These are phyloP conservation scores for Azorinus chamasolen DNA, from an alignment of 2,888 invertebrate species.

Conservation along the genomic window DNA sequence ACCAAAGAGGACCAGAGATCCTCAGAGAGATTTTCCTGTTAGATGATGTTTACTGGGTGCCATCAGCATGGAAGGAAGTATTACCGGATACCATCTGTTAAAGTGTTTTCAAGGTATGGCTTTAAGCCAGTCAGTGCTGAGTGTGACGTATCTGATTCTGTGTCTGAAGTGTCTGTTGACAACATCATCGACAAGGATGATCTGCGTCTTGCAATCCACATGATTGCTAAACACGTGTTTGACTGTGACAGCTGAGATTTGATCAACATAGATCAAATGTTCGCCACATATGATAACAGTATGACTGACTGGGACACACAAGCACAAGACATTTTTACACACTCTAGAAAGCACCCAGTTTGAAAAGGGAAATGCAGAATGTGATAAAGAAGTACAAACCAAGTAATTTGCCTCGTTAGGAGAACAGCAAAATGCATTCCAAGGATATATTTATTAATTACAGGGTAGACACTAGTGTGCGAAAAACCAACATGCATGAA, in stretches of 20 bases:
- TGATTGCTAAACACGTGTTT: slow-evolving; percentile 24
- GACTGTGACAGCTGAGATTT: slow-evolving; percentile 14
- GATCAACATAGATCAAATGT: slow-evolving; percentile 5
- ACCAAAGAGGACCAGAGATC: slow-evolving; percentile 16
- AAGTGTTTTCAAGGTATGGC: slow-evolving; percentile 18
- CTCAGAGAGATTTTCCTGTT: slow-evolving; percentile 21
- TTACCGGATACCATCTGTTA: background rate
- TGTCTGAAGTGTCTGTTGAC: too few species aligned
- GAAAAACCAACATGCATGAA: slow-evolving; percentile 17
- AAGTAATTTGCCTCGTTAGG: background rate
- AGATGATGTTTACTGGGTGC: slow-evolving; percentile 45
- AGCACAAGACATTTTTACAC: slow-evolving; percentile 6
- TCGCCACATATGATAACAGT: slow-evolving; percentile 30
- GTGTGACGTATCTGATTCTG: too few species aligned
- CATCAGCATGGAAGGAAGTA: slow-evolving; percentile 5
- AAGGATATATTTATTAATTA: slow-evolving; percentile 9
- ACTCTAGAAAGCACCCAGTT: background rate
- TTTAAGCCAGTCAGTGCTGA: too few species aligned
- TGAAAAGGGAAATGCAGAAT: background rate
- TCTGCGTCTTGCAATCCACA: background rate
- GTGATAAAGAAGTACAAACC: background rate
- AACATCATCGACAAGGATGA: too few species aligned
- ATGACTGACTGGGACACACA: slow-evolving; percentile 31
- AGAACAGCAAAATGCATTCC: slow-evolving; percentile 2
- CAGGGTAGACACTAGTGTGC: background rate